Evolutionary conservation across 2,888 invertebrate genomes (phyloP).

Genomic region (Drosophila tripunctata): DNA sequence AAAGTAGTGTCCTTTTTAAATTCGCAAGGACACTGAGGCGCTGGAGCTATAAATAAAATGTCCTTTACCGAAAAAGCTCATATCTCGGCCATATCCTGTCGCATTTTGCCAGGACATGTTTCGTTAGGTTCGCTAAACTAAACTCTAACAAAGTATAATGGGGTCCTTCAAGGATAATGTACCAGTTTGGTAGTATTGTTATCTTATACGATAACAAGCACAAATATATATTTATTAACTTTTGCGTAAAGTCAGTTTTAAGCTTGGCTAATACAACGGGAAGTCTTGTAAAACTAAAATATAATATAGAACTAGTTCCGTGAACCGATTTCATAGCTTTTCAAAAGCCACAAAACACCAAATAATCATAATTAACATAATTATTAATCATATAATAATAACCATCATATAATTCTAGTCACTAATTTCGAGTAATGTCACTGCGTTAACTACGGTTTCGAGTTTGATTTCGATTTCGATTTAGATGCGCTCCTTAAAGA

Average conservation of each 20-base stretch:
- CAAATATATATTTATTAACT: background rate
- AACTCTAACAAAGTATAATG: too few relatives aligned
- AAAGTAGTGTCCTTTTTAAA: background rate
- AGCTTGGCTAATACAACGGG: slow-evolving; percentile 24
- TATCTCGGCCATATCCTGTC: too few relatives aligned
- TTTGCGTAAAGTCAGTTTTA: slow-evolving; percentile 20
- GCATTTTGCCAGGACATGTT: too few relatives aligned
- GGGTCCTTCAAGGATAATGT: too few relatives aligned
- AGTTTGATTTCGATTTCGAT: too few relatives aligned
- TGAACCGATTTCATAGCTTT: slow-evolving; percentile 60
- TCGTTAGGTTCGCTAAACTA: too few relatives aligned
- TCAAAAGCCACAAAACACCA: slow-evolving; percentile 52
- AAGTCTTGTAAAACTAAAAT: slow-evolving; percentile 4
- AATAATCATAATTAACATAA: slow-evolving; percentile 7
- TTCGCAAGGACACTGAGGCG: background rate
- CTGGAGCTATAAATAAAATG: background rate
- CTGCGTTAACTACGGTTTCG: background rate
- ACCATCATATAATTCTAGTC: slow-evolving; percentile 23
- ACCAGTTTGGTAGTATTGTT: too few relatives aligned
- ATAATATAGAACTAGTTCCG: slow-evolving; percentile 57
- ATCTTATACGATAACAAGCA: background rate
- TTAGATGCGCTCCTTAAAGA: slow-evolving; percentile 67
- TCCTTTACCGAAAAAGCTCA: too few relatives aligned
- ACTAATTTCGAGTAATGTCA: slow-evolving; percentile 53
- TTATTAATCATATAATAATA: slow-evolving; percentile 13